These are phyloP conservation scores for Meteorus sp. DNA, from an alignment of 1,140 invertebrate species.

Conservation along the genomic window DNA sequence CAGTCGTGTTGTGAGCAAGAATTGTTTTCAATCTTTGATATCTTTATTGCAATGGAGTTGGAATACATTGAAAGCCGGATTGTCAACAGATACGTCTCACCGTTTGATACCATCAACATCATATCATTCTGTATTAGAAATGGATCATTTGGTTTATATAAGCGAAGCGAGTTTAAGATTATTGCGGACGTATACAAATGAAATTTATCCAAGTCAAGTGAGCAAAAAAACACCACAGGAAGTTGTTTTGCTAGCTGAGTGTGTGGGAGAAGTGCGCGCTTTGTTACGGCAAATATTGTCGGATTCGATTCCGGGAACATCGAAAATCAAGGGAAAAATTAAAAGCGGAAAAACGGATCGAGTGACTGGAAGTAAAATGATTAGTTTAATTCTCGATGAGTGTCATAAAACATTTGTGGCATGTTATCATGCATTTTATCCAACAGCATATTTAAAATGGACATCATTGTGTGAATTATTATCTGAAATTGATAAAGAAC, in stretches of 20 bases:
- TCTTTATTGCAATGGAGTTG: slow-evolving; percentile 80
- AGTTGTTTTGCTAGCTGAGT: slow-evolving; percentile 78
- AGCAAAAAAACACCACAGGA: slow-evolving; percentile 68
- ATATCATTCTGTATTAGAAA: slow-evolving; percentile 65
- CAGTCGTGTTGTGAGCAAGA: slow-evolving; percentile 74
- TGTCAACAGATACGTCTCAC: slow-evolving; percentile 62
- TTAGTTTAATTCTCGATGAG: slow-evolving; percentile 78
- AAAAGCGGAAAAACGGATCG: slow-evolving; percentile 37
- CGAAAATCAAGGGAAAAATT: slow-evolving; percentile 53
- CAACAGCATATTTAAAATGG: slow-evolving; percentile 91
- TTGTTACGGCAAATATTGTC: slow-evolving; percentile 83
- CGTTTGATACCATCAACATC: slow-evolving; percentile 44
- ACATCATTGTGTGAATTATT: slow-evolving; percentile 86
- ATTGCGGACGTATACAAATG: slow-evolving; percentile 81
- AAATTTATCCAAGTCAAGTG: slow-evolving; percentile 80
- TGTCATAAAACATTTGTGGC: slow-evolving; percentile 87
- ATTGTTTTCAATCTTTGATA: slow-evolving; percentile 84
- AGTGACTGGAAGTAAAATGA: slow-evolving; percentile 56
- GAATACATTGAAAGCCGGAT: slow-evolving; percentile 72
- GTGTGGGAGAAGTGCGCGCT: slow-evolving; percentile 82
- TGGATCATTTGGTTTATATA: slow-evolving; percentile 87
- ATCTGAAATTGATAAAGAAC: slow-evolving; percentile 71
- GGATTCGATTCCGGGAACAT: slow-evolving; percentile 65
- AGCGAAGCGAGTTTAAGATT: slow-evolving; percentile 80
- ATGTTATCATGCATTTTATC: slow-evolving; percentile 96